phyloP scores from a whole-genome alignment of 2,113 vertebrate species.

The Scopus umbretta region DNA sequence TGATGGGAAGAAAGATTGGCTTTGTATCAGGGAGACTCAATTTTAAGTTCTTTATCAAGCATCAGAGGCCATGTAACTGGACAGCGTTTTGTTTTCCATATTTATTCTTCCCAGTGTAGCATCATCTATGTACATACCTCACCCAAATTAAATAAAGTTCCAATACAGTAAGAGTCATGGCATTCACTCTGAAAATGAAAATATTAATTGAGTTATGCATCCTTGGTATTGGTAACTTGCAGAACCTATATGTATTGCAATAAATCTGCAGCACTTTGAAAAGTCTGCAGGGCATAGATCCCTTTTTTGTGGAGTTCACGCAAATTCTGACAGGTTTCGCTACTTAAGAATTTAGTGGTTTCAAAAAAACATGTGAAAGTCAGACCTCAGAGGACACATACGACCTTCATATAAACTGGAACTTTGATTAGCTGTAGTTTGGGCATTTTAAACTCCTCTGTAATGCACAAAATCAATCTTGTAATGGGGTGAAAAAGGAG shows the following conservation, averaged over 20 bases:
- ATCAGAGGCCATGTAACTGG: neutral
- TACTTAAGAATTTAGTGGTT: neutral
- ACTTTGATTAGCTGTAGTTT: slow-evolving; percentile 8
- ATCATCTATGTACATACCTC: neutral
- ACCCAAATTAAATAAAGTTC: neutral
- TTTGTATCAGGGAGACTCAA: neutral
- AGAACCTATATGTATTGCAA: neutral
- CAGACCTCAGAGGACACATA: neutral
- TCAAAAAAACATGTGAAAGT: neutral
- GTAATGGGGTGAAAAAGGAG: neutral
- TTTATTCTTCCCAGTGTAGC: neutral
- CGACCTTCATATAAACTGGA: neutral
- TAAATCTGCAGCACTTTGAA: neutral
- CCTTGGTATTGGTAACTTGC: neutral
- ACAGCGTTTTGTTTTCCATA: neutral
- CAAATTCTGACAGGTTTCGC: neutral
- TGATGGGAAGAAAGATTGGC: neutral
- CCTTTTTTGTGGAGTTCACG: neutral
- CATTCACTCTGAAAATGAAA: neutral
- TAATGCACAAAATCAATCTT: slow-evolving; percentile 23
- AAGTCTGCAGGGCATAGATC: neutral
- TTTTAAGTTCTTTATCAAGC: neutral
- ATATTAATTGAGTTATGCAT: neutral
- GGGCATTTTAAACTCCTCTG: neutral
- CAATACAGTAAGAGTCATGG: neutral